phyloP scores from a whole-genome alignment of 2,797 vertebrate species.

The Notoglanidium macrostoma region DNA sequence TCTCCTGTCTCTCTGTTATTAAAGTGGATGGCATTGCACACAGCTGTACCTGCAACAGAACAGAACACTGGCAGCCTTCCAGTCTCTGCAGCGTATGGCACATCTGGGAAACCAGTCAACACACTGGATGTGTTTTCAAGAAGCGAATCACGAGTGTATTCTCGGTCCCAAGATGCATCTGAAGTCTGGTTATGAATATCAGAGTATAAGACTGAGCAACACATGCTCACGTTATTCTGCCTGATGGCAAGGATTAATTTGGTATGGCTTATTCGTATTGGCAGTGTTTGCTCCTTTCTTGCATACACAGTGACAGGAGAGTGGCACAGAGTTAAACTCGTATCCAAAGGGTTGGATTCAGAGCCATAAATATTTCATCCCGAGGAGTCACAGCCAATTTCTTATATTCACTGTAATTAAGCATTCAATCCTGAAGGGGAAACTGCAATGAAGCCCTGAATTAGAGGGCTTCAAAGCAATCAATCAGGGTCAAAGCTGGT shows the following conservation, averaged over 20 bases:
- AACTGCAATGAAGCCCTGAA: constrained; percentile 37
- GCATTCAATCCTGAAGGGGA: constrained; percentile 50
- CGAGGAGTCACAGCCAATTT: constrained; percentile 46
- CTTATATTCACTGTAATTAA: constrained; percentile 53
- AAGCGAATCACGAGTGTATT: not conserved
- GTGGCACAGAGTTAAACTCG: constrained; percentile 32
- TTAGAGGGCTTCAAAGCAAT: constrained; percentile 45
- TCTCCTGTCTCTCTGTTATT: constrained; percentile 41
- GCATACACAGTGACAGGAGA: constrained; percentile 37
- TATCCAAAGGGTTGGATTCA: constrained; percentile 44
- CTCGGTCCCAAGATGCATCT: constrained; percentile 39
- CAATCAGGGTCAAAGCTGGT: constrained; percentile 38
- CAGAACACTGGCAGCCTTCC: not conserved
- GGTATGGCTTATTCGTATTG: constrained; percentile 5
- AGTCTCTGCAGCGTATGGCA: not conserved
- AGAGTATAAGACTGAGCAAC: not conserved
- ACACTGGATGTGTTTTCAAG: constrained; percentile 20
- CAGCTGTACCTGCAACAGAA: constrained; percentile 36
- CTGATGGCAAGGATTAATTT: constrained; percentile 32
- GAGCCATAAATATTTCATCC: constrained; percentile 47
- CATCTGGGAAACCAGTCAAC: constrained; percentile 47
- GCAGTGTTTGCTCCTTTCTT: constrained; percentile 15
- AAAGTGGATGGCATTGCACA: constrained; percentile 6
- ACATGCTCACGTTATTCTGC: constrained; percentile 14
- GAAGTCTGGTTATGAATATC: constrained; percentile 17